These are phyloP conservation scores for Lithobius niger DNA, from an alignment of 1,140 invertebrate species.

Conservation along the genomic window DNA sequence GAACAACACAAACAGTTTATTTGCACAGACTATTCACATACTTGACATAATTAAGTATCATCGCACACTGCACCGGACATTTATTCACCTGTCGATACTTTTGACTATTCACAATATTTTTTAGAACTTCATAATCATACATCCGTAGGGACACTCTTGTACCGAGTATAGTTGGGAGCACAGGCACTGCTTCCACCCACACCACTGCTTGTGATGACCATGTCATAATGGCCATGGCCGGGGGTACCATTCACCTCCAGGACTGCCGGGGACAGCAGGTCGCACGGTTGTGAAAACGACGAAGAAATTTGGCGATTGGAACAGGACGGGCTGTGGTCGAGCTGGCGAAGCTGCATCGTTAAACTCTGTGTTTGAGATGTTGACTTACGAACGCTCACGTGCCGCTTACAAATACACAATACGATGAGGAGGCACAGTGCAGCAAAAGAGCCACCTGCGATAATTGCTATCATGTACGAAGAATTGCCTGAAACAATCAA, in stretches of 20 bases:
- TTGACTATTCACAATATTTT: too few relatives aligned
- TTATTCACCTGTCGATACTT: too few relatives aligned
- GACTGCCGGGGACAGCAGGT: background rate
- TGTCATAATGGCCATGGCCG: background rate
- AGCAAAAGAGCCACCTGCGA: conserved; percentile 12
- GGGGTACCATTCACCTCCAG: background rate
- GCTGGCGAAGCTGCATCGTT: conserved; percentile 18
- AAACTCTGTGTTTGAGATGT: conserved; percentile 13
- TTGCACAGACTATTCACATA: too few relatives aligned
- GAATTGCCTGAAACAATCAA: conserved; percentile 1
- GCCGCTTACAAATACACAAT: conserved; percentile 10
- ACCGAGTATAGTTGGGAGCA: background rate
- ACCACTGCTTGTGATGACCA: background rate
- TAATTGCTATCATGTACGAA: conserved; percentile 17
- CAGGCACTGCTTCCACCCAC: background rate
- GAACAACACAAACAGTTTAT: too few relatives aligned
- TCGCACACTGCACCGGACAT: too few relatives aligned
- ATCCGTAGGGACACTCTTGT: background rate
- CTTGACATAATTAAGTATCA: too few relatives aligned
- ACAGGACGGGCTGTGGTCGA: conserved; percentile 20
- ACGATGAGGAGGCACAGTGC: conserved; percentile 13
- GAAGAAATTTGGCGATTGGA: conserved; percentile 1
- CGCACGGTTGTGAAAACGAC: conserved; percentile 11
- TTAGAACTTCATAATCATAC: background rate
- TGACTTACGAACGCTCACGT: background rate